These are phyloP conservation scores for Nicator chloris DNA, from an alignment of 2,113 vertebrate species.

Conservation along the genomic window DNA sequence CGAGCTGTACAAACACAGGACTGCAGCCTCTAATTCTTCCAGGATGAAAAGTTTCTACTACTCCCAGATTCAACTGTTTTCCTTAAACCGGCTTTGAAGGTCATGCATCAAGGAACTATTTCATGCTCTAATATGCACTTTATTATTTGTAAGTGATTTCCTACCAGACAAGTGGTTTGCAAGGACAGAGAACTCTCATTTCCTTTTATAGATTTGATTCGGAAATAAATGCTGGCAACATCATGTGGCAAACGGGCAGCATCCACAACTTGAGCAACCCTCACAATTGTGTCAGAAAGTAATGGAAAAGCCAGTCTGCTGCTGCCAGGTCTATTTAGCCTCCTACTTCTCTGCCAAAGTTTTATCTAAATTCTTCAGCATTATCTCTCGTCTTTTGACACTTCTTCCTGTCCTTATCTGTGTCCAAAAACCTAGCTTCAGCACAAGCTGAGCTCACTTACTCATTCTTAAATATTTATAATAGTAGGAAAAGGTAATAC, in stretches of 20 bases:
- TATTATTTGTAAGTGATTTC: constrained; percentile 47
- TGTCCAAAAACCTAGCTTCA: neutral
- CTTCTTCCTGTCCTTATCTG: neutral
- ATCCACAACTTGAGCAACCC: neutral
- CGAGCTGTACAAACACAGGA: neutral
- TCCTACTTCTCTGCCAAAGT: neutral
- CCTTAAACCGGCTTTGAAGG: constrained; percentile 20
- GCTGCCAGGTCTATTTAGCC: neutral
- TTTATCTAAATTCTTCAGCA: neutral
- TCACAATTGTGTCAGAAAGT: neutral
- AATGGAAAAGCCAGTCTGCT: neutral
- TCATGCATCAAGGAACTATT: constrained; percentile 31
- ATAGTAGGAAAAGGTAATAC: neutral
- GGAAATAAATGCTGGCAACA: constrained; percentile 41
- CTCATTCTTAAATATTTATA: neutral
- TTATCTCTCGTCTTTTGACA: neutral
- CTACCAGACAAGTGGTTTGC: constrained; percentile 52
- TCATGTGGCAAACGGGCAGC: constrained; percentile 4
- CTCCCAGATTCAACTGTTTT: neutral
- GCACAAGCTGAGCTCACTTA: neutral
- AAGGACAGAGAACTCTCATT: constrained; percentile 32
- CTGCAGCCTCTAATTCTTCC: neutral
- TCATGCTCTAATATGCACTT: neutral
- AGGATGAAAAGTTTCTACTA: neutral
- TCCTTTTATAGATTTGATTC: constrained; percentile 55